Base-by-base conservation (phyloP, 2,797 vertebrate genomes). In the Thripadectes ignobilis region DNA sequence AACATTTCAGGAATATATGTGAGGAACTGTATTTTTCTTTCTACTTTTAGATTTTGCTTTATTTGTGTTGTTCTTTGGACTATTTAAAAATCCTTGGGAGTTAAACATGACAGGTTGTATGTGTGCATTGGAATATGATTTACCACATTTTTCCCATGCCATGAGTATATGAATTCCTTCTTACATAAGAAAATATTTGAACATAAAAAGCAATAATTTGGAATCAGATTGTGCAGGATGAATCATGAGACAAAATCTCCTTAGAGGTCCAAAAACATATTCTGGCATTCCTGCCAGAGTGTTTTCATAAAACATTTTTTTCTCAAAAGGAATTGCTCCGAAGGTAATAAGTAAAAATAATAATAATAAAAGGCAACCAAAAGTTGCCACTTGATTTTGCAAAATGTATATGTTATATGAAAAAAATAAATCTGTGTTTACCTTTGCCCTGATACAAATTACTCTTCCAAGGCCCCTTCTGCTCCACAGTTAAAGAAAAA, bases 171-270 rank as follows among this genome's bases (percentile, higher is more conserved):
- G 94, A 90, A 96, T 97, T 93, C 68, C 63, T 95, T 54, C 83
- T 97, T 97, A 88, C 93, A 96, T 87, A 96, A 93, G 84, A 96
- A 96, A 97, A 85, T 96, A 93, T 93, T 94, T 96, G 86, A 96
- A 90, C 85, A 96, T 92, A 93, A 95, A 96, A 96, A 95, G 76
- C 75, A 95, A 77, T 78, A 89, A 86, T 96, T 94, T 96, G 74
- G 88, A 96, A 89, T 97, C 69, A 84, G 93, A 90, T 89, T 95
- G 32, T 96, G 57, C 52, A 84, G 69, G 82, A 94, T 95, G 76
- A 97, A 91, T 96, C 91, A 96, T 92, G 74, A 93, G 82, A 89
- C 63, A 95, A 96, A 96, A 92, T 87, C 75, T 93, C 82, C 86
- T 93, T 51, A 92, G 82, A 78, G 72, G 90, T 88, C 59, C 39